A percentile compares a stretch with the other conserved stretches of the same genome.
Evolutionary conservation across 2,888 invertebrate genomes (phyloP).

Genomic region (Hydrotaea cyrtoneurina): DNA sequence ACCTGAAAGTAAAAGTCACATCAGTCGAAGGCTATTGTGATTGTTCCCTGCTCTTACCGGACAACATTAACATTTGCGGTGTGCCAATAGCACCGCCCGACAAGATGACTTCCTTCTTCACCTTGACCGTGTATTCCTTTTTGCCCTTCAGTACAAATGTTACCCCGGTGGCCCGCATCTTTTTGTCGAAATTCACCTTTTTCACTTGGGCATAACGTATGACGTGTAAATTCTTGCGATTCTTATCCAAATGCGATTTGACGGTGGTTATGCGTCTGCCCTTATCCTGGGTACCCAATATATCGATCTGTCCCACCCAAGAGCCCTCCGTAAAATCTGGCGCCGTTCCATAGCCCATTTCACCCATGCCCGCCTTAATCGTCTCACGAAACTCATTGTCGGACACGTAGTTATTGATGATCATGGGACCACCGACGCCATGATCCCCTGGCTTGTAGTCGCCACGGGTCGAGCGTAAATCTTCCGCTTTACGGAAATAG

Average conservation of each 20-base stretch:
- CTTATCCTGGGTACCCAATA: constrained; percentile 91
- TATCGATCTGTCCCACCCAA: constrained; percentile 92
- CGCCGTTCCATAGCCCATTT: constrained; percentile 89
- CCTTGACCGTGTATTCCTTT: constrained; percentile 81
- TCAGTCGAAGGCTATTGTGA: no score
- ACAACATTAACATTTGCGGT: constrained; percentile 95
- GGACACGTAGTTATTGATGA: constrained; percentile 84
- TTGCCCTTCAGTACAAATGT: constrained; percentile 82
- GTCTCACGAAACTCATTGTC: constrained; percentile 86
- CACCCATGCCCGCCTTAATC: constrained; percentile 90
- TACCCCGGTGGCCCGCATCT: constrained; percentile 82
- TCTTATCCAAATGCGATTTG: constrained; percentile 86
- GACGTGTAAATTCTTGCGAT: constrained; percentile 83
- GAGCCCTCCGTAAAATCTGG: constrained; percentile 90
- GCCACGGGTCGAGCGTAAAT: constrained; percentile 82
- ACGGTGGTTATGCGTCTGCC: constrained; percentile 91
- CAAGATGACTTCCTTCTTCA: constrained; percentile 91
- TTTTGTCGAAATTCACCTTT: constrained; percentile 82
- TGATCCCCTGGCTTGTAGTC: constrained; percentile 81
- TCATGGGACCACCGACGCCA: constrained; percentile 84
- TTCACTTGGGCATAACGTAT: constrained; percentile 83
- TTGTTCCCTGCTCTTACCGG: constrained; percentile 85
- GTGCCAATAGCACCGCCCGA: constrained; percentile 95
- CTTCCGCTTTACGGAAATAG: constrained; percentile 91
- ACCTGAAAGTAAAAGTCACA: constrained; percentile 70